These are phyloP conservation scores for Aphaenogaster floridana DNA, from an alignment of 1,140 invertebrate species.

Conservation along the genomic window DNA sequence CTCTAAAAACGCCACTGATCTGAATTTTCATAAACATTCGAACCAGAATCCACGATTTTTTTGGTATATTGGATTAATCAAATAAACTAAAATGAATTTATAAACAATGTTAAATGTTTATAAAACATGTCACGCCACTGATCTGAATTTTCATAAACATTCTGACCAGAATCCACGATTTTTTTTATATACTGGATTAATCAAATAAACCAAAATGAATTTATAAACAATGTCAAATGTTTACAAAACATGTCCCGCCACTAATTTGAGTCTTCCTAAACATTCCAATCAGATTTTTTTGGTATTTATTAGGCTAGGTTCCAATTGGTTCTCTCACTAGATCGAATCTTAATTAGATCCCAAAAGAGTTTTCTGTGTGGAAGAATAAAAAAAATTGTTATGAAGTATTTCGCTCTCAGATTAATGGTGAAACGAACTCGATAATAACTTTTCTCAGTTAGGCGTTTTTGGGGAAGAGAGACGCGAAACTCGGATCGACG, in stretches of 20 bases:
- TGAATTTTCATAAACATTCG: neutral
- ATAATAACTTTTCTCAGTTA: constrained; percentile 1
- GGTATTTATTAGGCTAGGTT: neutral
- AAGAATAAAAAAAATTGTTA: neutral
- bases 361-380: neutral
- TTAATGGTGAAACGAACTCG: neutral
- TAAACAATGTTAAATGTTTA: neutral
- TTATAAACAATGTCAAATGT: neutral
- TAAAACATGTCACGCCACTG: neutral
- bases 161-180: neutral
- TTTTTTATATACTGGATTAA: neutral
- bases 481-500: neutral
- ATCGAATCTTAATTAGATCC: neutral
- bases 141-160: neutral
- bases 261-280: neutral
- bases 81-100: neutral
- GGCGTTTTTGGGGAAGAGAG: neutral
- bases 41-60: neutral
- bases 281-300: neutral
- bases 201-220: neutral
- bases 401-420: neutral
- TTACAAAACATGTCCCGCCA: neutral
- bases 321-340: neutral
- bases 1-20: neutral
- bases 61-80: neutral